Evolutionary conservation across 2,888 invertebrate genomes (phyloP).

Genomic region (Mycalesis mineus): DNA sequence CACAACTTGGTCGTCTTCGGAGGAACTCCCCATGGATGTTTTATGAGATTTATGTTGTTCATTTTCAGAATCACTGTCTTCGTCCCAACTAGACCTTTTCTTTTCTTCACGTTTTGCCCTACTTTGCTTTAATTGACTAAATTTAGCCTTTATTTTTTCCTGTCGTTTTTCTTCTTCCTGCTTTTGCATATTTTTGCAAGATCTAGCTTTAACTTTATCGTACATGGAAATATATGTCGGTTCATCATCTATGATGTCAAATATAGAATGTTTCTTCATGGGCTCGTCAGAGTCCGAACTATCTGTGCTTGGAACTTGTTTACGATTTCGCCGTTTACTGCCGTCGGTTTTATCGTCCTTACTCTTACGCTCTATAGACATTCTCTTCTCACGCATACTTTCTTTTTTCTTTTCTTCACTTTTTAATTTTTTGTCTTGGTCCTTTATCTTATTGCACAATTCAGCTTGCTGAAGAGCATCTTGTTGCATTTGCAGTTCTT

Average conservation of each 20-base stretch:
- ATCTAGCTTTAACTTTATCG: conserved; percentile 96
- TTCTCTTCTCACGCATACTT: conserved; percentile 64
- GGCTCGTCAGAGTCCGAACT: conserved; percentile 88
- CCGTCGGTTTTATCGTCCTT: conserved; percentile 66
- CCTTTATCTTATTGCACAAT: conserved; percentile 56
- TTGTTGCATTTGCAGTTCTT: conserved; percentile 72
- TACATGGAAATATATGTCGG: conserved; percentile 98
- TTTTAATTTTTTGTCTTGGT: conserved; percentile 59
- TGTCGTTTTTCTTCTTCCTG: conserved; percentile 92
- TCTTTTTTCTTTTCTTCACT: conserved; percentile 70
- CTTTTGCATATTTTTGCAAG: conserved; percentile 95
- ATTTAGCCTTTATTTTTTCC: conserved; percentile 92
- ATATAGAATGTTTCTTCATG: conserved; percentile 91
- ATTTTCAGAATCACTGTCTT: conserved; percentile 86
- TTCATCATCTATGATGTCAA: conserved; percentile 92
- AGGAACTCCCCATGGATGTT: conserved; percentile 73
- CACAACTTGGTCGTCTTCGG: conserved; percentile 70
- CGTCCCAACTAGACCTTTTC: conserved; percentile 93
- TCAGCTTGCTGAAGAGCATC: conserved; percentile 66
- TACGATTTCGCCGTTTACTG: conserved; percentile 65
- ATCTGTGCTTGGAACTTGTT: conserved; percentile 78
- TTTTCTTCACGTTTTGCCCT: conserved; percentile 92
- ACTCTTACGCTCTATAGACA: conserved; percentile 73
- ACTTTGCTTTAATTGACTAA: conserved; percentile 91
- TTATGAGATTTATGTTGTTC: conserved; percentile 62